A percentile compares a stretch with the other conserved stretches of the same genome.
These are phyloP conservation scores for Osmerus eperlanus DNA, from an alignment of 2,113 vertebrate species.

Conservation along the genomic window DNA sequence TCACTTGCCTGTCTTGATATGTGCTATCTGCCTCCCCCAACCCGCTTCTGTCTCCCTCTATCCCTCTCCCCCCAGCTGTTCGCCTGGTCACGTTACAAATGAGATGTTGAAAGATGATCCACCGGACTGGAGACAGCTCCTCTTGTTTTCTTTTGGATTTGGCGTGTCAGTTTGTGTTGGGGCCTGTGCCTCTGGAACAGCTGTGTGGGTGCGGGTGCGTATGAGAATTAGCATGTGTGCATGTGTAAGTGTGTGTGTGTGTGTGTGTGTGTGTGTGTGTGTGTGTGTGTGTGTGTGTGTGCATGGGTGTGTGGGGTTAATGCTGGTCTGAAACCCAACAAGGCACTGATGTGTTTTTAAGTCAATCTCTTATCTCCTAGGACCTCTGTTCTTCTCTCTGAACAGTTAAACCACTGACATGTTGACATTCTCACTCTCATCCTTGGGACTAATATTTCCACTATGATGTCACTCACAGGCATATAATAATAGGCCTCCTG, in stretches of 20 bases:
- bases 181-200: slow-evolving; percentile 48
- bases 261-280: not conserved
- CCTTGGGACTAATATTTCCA: not conserved
- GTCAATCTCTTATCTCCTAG: slow-evolving; percentile 4
- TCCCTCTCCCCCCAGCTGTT: slow-evolving; percentile 69
- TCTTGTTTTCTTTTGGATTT: slow-evolving; percentile 71
- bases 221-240: not conserved
- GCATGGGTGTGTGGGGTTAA: not conserved
- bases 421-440: not conserved
- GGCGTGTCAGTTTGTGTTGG: slow-evolving; percentile 61
- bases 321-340: slow-evolving; percentile 30
- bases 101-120: slow-evolving; percentile 75
- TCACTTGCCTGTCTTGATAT: not conserved
- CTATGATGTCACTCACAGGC: not conserved
- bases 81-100: slow-evolving; percentile 74
- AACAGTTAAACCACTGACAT: slow-evolving; percentile 7
- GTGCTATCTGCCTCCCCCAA: slow-evolving; percentile 16
- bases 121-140: slow-evolving; percentile 66
- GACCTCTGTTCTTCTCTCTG: not conserved
- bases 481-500: not conserved
- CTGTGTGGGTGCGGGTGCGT: slow-evolving; percentile 51
- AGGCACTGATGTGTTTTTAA: slow-evolving; percentile 31
- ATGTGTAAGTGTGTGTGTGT: not conserved
- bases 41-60: slow-evolving; percentile 34
- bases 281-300: not conserved